A percentile compares a stretch with the other conserved stretches of the same genome.
phyloP scores from a whole-genome alignment of 2,888 invertebrate genomes.

The Corbicula japonica region DNA sequence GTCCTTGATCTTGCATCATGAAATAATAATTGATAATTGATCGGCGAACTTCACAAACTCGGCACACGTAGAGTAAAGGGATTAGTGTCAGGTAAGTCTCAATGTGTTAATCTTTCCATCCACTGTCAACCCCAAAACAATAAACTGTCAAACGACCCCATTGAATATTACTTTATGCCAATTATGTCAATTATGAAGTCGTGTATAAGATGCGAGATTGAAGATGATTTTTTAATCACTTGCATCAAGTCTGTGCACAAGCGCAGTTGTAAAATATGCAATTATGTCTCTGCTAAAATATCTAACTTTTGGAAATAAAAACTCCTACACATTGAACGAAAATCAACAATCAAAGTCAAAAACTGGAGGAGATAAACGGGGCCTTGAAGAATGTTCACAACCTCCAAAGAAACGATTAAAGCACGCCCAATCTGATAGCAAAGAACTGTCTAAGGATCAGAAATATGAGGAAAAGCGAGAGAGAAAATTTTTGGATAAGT shows the following conservation, averaged over 20 bases:
- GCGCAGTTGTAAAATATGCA: background rate
- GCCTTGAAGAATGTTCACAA: background rate
- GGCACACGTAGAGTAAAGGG: background rate
- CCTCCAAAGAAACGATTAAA: background rate
- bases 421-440: background rate
- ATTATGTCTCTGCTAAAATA: background rate
- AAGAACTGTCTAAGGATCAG: constrained; percentile 6
- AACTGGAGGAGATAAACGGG: constrained; percentile 1
- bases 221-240: no score
- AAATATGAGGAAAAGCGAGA: constrained; percentile 1
- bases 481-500: background rate
- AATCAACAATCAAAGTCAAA: no score
- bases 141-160: no score
- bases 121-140: background rate
- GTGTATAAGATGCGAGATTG: no score
- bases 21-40: background rate
- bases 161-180: no score
- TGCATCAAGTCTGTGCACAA: no score
- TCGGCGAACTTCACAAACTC: background rate
- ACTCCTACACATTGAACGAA: background rate
- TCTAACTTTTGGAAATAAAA: background rate
- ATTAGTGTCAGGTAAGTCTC: background rate
- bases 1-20: background rate
- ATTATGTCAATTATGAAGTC: no score
- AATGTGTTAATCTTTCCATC: background rate